phyloP scores from a whole-genome alignment of 2,797 vertebrate species.

The Gastrophryne carolinensis region DNA sequence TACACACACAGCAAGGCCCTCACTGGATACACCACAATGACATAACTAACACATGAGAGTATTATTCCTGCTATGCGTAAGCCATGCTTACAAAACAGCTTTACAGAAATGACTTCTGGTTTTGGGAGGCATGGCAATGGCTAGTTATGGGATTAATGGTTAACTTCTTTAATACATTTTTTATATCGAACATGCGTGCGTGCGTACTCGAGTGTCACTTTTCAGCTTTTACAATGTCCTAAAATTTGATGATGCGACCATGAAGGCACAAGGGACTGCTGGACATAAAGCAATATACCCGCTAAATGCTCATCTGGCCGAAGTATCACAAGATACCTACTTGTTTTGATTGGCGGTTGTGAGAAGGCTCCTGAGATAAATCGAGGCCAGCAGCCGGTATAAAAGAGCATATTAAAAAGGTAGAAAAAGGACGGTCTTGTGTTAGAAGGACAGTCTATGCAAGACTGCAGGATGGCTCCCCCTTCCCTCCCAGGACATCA shows the following conservation, averaged over 20 bases:
- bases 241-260: not conserved
- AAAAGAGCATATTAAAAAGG: no score
- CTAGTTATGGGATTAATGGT: not conserved
- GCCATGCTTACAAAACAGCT: slow-evolving; percentile 3
- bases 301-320: no score
- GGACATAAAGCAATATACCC: not conserved
- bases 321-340: no score
- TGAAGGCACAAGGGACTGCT: not conserved
- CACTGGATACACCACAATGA: not conserved
- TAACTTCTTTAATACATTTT: not conserved
- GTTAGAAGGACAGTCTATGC: no score
- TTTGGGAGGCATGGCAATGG: not conserved
- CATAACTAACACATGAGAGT: slow-evolving; percentile 14
- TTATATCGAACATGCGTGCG: no score
- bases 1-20: not conserved
- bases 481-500: no score
- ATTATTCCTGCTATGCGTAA: not conserved
- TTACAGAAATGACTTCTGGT: not conserved
- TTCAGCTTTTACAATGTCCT: not conserved
- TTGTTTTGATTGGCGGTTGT: no score
- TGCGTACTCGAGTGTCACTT: no score
- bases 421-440: no score
- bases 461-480: no score
- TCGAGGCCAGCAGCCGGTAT: no score
- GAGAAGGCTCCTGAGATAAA: no score